These are phyloP conservation scores for Melanaphis sacchari DNA, from an alignment of 1,140 invertebrate species.

Conservation along the genomic window DNA sequence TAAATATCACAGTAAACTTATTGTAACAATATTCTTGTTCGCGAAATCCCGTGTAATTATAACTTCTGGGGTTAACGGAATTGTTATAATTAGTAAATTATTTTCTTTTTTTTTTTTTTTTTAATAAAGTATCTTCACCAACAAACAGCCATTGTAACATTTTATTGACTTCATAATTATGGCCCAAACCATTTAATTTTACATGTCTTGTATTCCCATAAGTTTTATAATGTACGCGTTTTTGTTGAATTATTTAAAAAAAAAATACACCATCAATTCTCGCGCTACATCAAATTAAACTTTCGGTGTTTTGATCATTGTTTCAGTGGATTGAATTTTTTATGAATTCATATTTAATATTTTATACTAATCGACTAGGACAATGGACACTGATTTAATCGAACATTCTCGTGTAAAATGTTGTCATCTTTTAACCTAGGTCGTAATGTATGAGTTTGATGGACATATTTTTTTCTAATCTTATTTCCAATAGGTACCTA, in stretches of 20 bases:
- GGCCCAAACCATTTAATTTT: neutral
- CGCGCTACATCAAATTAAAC: neutral
- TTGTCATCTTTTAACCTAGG: no score
- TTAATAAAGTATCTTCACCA: neutral
- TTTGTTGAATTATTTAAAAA: neutral
- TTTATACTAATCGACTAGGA: neutral
- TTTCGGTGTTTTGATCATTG: neutral
- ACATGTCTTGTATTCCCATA: neutral
- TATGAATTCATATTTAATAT: neutral
- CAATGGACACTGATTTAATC: neutral
- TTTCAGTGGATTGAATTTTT: neutral
- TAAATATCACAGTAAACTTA: neutral
- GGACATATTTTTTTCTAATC: neutral
- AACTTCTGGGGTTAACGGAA: neutral
- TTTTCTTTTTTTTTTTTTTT: neutral
- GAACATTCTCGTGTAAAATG: neutral
- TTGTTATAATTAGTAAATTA: neutral
- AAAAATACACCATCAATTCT: neutral
- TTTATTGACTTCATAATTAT: neutral
- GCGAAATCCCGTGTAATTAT: neutral
- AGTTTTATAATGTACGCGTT: neutral
- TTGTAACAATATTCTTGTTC: neutral
- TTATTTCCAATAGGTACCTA: neutral
- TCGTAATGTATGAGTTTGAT: neutral
- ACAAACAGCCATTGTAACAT: neutral